Evolutionary conservation across 1,140 invertebrate species (phyloP).

Genomic region (Notospermus geniculatus): DNA sequence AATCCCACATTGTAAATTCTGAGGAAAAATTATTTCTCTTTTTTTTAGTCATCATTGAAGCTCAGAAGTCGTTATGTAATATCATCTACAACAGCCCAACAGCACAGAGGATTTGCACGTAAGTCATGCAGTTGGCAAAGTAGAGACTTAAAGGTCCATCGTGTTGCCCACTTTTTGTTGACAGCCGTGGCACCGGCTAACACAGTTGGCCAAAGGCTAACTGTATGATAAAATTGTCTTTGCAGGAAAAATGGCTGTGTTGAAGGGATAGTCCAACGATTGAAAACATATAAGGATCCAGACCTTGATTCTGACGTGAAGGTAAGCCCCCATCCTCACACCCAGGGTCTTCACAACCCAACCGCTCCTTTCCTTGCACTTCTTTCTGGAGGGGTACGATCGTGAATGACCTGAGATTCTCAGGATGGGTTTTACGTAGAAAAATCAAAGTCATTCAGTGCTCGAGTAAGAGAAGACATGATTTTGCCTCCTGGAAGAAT

Average conservation of each 20-base stretch:
- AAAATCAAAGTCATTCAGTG: no score
- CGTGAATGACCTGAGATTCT: not conserved
- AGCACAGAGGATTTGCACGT: slow-evolving; percentile 67
- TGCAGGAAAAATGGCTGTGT: slow-evolving; percentile 68
- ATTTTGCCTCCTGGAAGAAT: no score
- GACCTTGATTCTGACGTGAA: slow-evolving; percentile 69
- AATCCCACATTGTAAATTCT: not conserved
- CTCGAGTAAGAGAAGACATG: no score
- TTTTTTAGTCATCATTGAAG: slow-evolving; percentile 69
- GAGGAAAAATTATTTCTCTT: slow-evolving; percentile 20
- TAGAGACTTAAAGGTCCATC: no score
- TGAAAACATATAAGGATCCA: slow-evolving; percentile 68
- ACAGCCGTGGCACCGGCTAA: no score
- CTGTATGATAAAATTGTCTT: no score
- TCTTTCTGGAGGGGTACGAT: not conserved
- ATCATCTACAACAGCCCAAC: slow-evolving; percentile 77
- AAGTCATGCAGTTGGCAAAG: no score
- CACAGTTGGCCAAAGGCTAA: no score
- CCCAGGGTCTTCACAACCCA: no score
- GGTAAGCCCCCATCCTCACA: slow-evolving; percentile 48
- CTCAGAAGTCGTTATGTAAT: slow-evolving; percentile 86
- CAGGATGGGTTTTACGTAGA: no score
- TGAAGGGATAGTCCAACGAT: slow-evolving; percentile 70
- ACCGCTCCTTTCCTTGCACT: no score
- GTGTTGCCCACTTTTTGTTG: no score